A percentile compares a stretch with the other conserved stretches of the same genome.
Evolutionary conservation across 2,113 vertebrate genomes (phyloP).

Genomic region (Hepsetus odoe): DNA sequence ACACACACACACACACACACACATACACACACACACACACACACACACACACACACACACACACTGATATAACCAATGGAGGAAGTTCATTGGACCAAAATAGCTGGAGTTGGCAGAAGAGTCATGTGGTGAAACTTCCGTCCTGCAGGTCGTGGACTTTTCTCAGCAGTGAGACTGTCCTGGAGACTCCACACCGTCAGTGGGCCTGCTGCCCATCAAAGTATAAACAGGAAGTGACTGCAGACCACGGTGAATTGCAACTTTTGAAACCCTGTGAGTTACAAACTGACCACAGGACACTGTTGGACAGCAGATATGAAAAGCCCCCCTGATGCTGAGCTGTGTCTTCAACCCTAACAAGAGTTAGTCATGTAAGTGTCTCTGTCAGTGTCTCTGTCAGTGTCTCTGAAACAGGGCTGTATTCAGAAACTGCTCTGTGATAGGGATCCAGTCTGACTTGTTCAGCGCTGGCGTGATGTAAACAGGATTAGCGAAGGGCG

Average conservation of each 20-base stretch:
- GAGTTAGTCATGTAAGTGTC: no score
- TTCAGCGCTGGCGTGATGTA: no score
- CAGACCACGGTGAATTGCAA: not conserved
- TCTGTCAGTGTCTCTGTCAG: no score
- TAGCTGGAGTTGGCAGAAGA: constrained; percentile 42
- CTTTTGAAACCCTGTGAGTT: not conserved
- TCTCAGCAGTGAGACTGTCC: no score
- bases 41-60: constrained; percentile 20
- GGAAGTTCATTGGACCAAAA: constrained; percentile 53
- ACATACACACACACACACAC: constrained; percentile 28
- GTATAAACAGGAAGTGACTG: constrained; percentile 1
- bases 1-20: not conserved
- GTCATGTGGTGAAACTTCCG: not conserved
- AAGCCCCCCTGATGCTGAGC: not conserved
- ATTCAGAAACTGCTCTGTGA: no score
- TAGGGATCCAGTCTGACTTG: no score
- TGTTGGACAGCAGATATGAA: not conserved
- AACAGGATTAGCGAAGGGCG: no score
- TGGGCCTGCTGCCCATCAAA: no score
- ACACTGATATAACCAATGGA: not conserved
- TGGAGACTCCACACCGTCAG: not conserved
- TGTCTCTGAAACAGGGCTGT: no score
- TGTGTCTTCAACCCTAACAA: no score
- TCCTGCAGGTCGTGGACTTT: not conserved
- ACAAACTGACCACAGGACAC: not conserved